These are phyloP conservation scores for Enteromius afrohamiltoni DNA, from an alignment of 2,797 vertebrate species.

Conservation along the genomic window DNA sequence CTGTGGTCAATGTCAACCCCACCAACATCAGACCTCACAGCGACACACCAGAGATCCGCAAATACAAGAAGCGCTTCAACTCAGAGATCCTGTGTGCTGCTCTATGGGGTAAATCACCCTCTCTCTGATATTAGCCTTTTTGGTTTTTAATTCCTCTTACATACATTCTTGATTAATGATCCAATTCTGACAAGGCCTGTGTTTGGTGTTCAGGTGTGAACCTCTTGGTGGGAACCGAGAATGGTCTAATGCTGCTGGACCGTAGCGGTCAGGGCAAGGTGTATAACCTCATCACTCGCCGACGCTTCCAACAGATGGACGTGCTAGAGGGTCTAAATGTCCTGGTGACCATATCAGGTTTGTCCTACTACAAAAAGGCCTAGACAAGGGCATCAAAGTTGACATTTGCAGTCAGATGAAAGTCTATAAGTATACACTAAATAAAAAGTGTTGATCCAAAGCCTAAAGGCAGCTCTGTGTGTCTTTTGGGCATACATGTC, in stretches of 20 bases:
- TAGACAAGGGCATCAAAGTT: neutral
- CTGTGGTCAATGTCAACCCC: conserved; percentile 97
- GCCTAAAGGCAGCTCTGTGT: conserved; percentile 10
- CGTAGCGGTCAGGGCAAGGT: conserved; percentile 98
- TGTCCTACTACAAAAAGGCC: conserved; percentile 1
- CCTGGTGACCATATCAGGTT: conserved; percentile 97
- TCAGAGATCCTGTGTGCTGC: conserved; percentile 97
- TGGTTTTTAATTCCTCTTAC: neutral
- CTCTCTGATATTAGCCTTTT: neutral
- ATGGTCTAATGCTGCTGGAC: conserved; percentile 95
- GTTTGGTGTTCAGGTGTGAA: conserved; percentile 84
- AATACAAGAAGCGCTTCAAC: conserved; percentile 99
- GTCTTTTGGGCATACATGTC: neutral
- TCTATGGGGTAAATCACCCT: conserved; percentile 85
- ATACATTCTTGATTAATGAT: neutral
- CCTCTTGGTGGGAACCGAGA: conserved; percentile 95
- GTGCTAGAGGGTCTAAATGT: conserved; percentile 96
- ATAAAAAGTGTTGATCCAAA: neutral
- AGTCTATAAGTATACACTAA: neutral
- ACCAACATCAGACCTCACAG: conserved; percentile 98
- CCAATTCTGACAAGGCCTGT: neutral
- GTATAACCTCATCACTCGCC: conserved; percentile 94
- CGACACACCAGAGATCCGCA: conserved; percentile 96
- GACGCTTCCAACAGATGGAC: conserved; percentile 97
- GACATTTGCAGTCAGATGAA: conserved; percentile 2